phyloP scores from a whole-genome alignment of 2,888 invertebrate species.

The Cephus runcator region DNA sequence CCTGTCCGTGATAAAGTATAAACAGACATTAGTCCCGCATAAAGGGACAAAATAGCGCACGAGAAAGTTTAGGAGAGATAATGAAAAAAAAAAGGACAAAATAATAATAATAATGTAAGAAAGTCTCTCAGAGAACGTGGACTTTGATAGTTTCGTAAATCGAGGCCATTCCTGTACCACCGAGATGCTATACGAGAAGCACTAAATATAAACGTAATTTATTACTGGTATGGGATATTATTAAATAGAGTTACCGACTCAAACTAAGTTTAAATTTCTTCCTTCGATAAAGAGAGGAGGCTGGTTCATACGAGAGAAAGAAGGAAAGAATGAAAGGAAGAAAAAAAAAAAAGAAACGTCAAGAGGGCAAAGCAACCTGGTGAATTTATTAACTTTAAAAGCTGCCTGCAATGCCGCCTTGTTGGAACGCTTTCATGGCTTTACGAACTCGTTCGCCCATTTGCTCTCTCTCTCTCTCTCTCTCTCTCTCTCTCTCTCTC shows the following conservation, averaged over 20 bases:
- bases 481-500: too few species aligned
- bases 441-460: slow-evolving; percentile 27
- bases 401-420: slow-evolving; percentile 48
- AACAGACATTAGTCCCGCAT: neutral
- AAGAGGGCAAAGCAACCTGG: slow-evolving; percentile 31
- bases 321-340: slow-evolving; percentile 20
- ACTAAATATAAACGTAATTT: slow-evolving; percentile 57
- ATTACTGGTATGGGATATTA: slow-evolving; percentile 55
- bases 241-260: slow-evolving; percentile 54
- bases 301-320: slow-evolving; percentile 2
- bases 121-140: neutral
- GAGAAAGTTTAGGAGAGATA: neutral
- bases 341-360: slow-evolving; percentile 23
- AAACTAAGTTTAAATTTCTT: slow-evolving; percentile 54
- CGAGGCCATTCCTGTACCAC: neutral
- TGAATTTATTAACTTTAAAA: slow-evolving; percentile 61
- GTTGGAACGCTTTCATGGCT: slow-evolving; percentile 47
- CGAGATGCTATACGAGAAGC: slow-evolving; percentile 23
- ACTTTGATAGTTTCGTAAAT: neutral
- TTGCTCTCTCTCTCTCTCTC: slow-evolving; percentile 8
- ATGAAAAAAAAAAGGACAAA: neutral
- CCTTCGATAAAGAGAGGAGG: slow-evolving; percentile 24
- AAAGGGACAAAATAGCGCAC: neutral
- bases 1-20: neutral
- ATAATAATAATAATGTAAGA: neutral